These are phyloP conservation scores for Corvus cornix DNA, from an alignment of 2,113 vertebrate species.

Conservation along the genomic window DNA sequence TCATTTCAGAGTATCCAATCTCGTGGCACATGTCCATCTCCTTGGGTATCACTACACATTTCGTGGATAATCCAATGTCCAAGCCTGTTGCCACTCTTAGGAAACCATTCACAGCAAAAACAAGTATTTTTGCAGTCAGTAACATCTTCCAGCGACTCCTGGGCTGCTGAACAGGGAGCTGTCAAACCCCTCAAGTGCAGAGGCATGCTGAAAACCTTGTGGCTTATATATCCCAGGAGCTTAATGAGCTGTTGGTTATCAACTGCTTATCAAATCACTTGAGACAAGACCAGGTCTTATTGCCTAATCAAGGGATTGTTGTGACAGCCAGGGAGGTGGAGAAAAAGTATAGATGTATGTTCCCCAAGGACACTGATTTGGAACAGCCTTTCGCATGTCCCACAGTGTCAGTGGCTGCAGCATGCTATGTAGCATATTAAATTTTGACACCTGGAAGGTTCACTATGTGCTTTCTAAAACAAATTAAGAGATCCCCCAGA, in stretches of 20 bases:
- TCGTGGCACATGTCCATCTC: conserved; percentile 84
- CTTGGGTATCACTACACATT: conserved; percentile 83
- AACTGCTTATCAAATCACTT: conserved; percentile 57
- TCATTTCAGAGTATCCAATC: conserved; percentile 87
- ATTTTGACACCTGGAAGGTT: conserved; percentile 46
- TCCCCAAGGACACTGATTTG: background rate
- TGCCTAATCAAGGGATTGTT: conserved; percentile 55
- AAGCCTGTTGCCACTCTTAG: conserved; percentile 62
- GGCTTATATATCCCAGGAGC: conserved; percentile 52
- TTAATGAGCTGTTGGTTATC: conserved; percentile 55
- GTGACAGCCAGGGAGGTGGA: conserved; percentile 55
- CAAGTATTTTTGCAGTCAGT: background rate
- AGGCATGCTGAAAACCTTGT: background rate
- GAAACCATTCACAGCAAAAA: background rate
- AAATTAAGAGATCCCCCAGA: conserved; percentile 21
- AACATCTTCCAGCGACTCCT: conserved; percentile 29
- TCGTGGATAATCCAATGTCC: conserved; percentile 86
- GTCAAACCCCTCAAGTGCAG: background rate
- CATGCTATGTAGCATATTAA: conserved; percentile 43
- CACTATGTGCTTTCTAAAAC: conserved; percentile 29
- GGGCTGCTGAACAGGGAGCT: background rate
- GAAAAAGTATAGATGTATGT: background rate
- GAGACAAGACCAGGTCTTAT: conserved; percentile 34
- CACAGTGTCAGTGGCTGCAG: background rate
- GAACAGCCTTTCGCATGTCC: background rate